Base-by-base conservation (phyloP, 2,113 vertebrate species). In the Hippolais icterina region DNA sequence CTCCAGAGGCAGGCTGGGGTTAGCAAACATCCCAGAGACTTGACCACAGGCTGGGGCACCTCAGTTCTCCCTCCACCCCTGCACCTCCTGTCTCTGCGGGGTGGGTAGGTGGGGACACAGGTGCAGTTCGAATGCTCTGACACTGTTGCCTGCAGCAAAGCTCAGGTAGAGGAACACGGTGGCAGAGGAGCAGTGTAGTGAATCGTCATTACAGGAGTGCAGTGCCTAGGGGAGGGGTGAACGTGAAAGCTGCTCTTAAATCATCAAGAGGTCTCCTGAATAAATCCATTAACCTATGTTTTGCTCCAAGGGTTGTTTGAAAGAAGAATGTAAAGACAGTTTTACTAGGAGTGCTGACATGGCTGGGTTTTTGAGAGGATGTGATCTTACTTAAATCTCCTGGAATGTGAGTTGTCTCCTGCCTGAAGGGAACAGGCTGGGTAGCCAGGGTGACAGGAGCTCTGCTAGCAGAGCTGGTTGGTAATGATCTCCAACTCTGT, bases 271-370 rank as follows among this genome's bases (percentile, higher is more conserved):
- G 54, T 83, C 59, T 81, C 41, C 42, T 78, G 70, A 92, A 85
- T 69, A 89, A 74, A 89, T 86, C 65, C 12, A 4, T 91, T 91
- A 66, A 90, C 79, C 83, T 78, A 0, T n/a, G 8, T 83, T 85
- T 94, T 66, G 61, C 68, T 91, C 65, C 1, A 0, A 75, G 49
- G 75, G 68, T 81, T 87, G 64, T 94, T 94, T 46, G 76, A 78
- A 92, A 94, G 72, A 66, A 49, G 64, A 77, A 44, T n/a, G 25
- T 91, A 91, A 89, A 94, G 79, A 65, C 19, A 41, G 42, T 89
- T 91, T 91, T 90, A 57, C 65, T 33, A 41, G 54, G 35, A 85
- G 50, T 69, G 59, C 63, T 94, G 87, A 84, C 69, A 59, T 1
- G 5, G 76, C 39, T 78, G 65, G 29, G 56, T 11, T 92, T 92